Evolutionary conservation across 2,797 vertebrate species (phyloP).

Genomic region (Nasua narica): DNA sequence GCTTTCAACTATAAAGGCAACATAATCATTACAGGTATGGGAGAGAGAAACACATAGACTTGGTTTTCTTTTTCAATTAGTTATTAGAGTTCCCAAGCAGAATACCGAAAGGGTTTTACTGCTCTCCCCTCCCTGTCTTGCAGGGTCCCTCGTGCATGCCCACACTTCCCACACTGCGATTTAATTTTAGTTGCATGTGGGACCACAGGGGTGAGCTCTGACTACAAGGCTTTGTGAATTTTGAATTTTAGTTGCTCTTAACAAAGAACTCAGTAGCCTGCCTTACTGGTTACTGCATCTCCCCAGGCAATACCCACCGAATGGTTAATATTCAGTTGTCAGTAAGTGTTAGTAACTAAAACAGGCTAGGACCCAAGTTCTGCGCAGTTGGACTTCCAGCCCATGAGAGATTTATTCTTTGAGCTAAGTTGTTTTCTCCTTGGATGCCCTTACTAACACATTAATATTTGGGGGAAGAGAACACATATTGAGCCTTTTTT

Average conservation of each 20-base stretch:
- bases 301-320: rapidly evolving
- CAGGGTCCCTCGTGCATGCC: neutral
- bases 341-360: neutral
- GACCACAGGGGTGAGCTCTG: neutral
- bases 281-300: neutral
- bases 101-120: neutral
- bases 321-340: neutral
- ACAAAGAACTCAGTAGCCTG: neutral
- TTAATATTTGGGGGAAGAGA: neutral
- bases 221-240: neutral
- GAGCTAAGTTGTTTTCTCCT: neutral
- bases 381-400: neutral
- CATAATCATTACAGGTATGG: conserved; percentile 94
- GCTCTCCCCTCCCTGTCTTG: no score
- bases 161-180: neutral
- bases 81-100: neutral
- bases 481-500: neutral
- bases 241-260: neutral
- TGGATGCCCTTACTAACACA: neutral
- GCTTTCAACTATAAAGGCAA: conserved; percentile 96
- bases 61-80: neutral
- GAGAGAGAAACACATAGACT: neutral
- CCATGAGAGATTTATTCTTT: neutral
- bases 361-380: neutral
- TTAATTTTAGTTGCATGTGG: neutral